A percentile compares a stretch with the other conserved stretches of the same genome.
Evolutionary conservation across 1,140 invertebrate genomes (phyloP).

Genomic region (Zaprionus gabonicus): DNA sequence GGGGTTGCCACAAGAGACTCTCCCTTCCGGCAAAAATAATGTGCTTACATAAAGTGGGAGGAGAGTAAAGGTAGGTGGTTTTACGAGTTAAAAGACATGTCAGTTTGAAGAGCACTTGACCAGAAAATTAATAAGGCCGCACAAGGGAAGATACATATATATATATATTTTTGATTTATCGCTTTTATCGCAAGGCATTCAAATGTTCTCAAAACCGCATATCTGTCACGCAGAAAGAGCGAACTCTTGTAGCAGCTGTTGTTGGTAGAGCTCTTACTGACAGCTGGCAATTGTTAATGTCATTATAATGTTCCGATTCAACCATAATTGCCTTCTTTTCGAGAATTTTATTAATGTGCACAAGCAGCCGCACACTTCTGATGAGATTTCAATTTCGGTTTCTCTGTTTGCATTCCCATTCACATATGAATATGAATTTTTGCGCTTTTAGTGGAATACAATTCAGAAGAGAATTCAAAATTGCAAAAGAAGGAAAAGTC

Average conservation of each 20-base stretch:
- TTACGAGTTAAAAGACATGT: background rate
- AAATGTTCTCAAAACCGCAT: conserved; percentile 4
- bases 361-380: conserved; percentile 8
- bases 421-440: conserved; percentile 28
- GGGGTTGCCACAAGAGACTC: background rate
- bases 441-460: conserved; percentile 29
- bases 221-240: conserved; percentile 19
- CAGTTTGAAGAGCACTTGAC: conserved; percentile 1
- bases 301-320: conserved; percentile 43
- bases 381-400: conserved; percentile 5
- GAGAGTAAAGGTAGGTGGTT: background rate
- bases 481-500: conserved; percentile 21
- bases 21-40: background rate
- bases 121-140: conserved; percentile 7
- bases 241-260: conserved; percentile 40
- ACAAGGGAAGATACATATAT: background rate
- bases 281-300: conserved; percentile 50
- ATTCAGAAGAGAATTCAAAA: background rate
- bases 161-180: conserved; percentile 1
- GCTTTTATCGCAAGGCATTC: background rate
- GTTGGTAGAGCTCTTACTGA: conserved; percentile 37
- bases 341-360: conserved; percentile 26
- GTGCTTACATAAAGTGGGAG: background rate
- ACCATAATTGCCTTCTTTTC: conserved; percentile 29
- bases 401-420: conserved; percentile 5